Base-by-base conservation (phyloP, 2,888 invertebrate genomes). In the Pasiphila rectangulata region DNA sequence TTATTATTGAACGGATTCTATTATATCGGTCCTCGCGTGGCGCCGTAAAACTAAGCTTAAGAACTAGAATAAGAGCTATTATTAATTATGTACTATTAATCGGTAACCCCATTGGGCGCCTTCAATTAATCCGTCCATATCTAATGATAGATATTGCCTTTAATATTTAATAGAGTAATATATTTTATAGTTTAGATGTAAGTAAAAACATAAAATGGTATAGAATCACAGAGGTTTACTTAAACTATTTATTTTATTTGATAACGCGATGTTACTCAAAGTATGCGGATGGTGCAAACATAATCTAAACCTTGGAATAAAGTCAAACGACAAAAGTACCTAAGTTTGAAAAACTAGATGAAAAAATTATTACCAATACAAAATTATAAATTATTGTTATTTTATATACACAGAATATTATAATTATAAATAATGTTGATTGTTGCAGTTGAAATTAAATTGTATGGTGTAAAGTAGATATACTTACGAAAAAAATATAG, bases 141-240 rank as follows among this genome's bases (percentile, higher is more conserved):
- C 78, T 87, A 85, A 85, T 75, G 73, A 82, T 87, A 87, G 84
- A 87, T 83, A 84, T 88, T 88, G 87, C 88, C 87, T 88, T 87
- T 87, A 88, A 86, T 86, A 84, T 86, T 85, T 87, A 87, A 85
- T 87, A 87, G 83, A 88, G 83, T 84, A 87, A 88, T 87, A 88
- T 87, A 87, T 87, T 87, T 88, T 86, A 85, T 88, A 87, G 85
- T 78, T 75, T 84, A 84, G 80, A 69, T 67, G 64, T 79, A 75
- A 75, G 72, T 79, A 77, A 83, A 70, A 75, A 75, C 79, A 40
- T 72, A 75, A 68, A 58, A 70, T 75, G 77, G 81, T 83, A 84
- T 73, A 79, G 72, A 78, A 73, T 72, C 76, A 72, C 75, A 82
- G 73, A 81, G 72, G 71, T 82, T 82, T 81, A 77, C 62, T 64